Percentiles rank a stretch among this genome's conserved stretches.
These are phyloP conservation scores for Ciona savignyi DNA, from an alignment of 23 tunicate species.

Conservation along the genomic window DNA sequence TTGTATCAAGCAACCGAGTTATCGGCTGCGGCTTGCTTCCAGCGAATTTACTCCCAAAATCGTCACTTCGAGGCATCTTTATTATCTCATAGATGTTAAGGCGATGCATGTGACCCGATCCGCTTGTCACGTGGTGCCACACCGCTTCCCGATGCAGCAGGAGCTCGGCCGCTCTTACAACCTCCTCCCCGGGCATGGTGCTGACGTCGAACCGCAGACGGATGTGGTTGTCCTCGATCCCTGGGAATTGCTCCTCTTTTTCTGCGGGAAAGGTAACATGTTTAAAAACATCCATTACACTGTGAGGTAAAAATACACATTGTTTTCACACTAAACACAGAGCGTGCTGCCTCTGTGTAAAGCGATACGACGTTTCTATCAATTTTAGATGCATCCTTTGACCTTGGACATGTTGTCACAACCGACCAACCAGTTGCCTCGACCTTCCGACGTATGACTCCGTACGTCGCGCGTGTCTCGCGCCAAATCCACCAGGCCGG, in stretches of 20 bases:
- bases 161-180: conserved; percentile 51
- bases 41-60: neutral
- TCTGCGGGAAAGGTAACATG: conserved; percentile 21
- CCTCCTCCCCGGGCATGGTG: conserved; percentile 51
- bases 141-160: conserved; percentile 67
- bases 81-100: conserved; percentile 75
- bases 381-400: neutral
- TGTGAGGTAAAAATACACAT: neutral
- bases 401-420: neutral
- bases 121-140: conserved; percentile 17
- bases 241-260: conserved; percentile 38
- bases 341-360: neutral
- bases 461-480: neutral
- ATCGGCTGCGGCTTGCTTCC: conserved; percentile 14
- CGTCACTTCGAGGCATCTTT: conserved; percentile 14
- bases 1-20: conserved; percentile 58
- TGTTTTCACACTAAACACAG: neutral
- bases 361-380: neutral
- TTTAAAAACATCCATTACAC: neutral
- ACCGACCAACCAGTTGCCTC: neutral
- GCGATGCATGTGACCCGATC: conserved; percentile 28
- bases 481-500: neutral
- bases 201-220: conserved; percentile 64
- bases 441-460: neutral
- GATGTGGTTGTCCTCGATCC: conserved; percentile 70